Evolutionary conservation across 2,888 invertebrate species (phyloP).

Genomic region (Mythimna pallens): DNA sequence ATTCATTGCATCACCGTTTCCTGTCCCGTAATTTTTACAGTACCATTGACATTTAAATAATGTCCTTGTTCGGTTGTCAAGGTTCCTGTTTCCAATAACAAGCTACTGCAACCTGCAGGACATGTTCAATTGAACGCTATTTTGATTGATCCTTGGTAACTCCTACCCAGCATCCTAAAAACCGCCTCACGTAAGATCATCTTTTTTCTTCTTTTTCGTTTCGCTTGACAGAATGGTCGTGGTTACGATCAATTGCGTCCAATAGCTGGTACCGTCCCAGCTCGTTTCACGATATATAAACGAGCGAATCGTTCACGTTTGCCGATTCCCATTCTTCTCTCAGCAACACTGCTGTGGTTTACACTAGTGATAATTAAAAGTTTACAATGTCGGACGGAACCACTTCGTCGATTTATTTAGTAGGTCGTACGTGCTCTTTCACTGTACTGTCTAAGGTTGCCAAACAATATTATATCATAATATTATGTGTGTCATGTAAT

Average conservation of each 20-base stretch:
- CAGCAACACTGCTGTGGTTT: not conserved
- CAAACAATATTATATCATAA: conserved; percentile 51
- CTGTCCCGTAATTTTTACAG: conserved; percentile 1
- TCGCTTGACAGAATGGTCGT: not conserved
- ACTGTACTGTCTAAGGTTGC: conserved; percentile 51
- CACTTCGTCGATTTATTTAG: conserved; percentile 58
- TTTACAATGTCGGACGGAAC: conserved; percentile 39
- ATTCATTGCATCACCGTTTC: conserved; percentile 2
- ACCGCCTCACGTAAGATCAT: too few relatives aligned
- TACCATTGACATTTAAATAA: not conserved
- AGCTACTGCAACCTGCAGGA: not conserved
- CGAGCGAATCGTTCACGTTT: not conserved
- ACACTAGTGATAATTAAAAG: conserved; percentile 55
- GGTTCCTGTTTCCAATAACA: not conserved
- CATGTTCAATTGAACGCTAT: not conserved
- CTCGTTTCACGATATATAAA: not conserved
- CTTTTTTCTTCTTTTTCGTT: not conserved
- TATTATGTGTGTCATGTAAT: conserved; percentile 41
- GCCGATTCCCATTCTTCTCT: not conserved
- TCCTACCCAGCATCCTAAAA: not conserved
- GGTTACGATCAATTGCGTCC: not conserved
- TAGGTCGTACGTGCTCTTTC: conserved; percentile 69
- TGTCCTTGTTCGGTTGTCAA: not conserved
- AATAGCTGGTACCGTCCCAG: not conserved
- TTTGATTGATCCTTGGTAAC: too few relatives aligned